These are phyloP conservation scores for Rhimphoctona megacephalus DNA, from an alignment of 2,888 invertebrate species.

Conservation along the genomic window DNA sequence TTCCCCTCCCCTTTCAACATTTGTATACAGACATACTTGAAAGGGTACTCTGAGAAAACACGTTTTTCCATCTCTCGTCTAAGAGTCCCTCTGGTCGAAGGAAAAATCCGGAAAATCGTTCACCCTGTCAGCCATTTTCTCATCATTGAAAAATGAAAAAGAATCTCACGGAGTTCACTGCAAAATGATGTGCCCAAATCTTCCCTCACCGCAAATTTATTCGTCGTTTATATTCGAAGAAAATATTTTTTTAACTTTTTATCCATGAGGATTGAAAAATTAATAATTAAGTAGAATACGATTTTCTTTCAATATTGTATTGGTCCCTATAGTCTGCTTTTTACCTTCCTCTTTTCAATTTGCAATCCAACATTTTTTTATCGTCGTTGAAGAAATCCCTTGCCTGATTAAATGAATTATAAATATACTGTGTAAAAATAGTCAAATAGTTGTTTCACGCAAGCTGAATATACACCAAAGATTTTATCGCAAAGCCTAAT, in stretches of 20 bases:
- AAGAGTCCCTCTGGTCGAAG: slow-evolving; percentile 7
- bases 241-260: not conserved
- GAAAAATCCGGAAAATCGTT: slow-evolving; percentile 23
- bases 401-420: not conserved
- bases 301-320: not conserved
- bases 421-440: not conserved
- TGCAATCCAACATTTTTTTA: not conserved
- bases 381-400: not conserved
- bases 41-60: slow-evolving; percentile 12
- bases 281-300: no score
- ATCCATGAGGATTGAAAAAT: no score
- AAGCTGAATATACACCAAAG: not conserved
- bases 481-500: slow-evolving; percentile 40
- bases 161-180: not conserved
- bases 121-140: not conserved
- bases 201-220: not conserved
- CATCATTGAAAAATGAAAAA: not conserved
- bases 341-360: no score
- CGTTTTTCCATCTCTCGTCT: slow-evolving; percentile 23
- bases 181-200: not conserved
- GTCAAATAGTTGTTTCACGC: not conserved
- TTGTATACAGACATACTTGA: slow-evolving; percentile 4
- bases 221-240: not conserved
- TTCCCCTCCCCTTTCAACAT: not conserved
- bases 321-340: no score